Conservation (phyloP, 2,797 vertebrate genomes). For the Myoxocephalus aenaeus region DNA sequence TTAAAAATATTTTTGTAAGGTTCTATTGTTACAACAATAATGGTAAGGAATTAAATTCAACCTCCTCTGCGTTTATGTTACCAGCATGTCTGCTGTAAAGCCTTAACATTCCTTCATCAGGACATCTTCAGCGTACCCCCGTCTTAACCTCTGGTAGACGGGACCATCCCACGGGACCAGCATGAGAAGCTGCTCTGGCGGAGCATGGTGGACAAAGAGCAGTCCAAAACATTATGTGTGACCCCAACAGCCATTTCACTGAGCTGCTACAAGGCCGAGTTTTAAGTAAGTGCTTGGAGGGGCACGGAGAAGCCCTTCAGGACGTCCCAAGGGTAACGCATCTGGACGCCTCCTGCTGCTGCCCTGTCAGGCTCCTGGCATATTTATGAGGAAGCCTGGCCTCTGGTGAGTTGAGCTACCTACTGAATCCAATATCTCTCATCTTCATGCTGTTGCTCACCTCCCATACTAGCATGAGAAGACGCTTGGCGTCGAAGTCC, state of each 20-base stretch:
- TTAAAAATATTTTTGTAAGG: not conserved
- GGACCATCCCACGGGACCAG: too few relatives aligned
- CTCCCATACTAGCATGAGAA: slow-evolving; percentile 26
- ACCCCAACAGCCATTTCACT: not conserved
- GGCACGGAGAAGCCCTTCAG: slow-evolving; percentile 2
- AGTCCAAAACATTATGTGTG: not conserved
- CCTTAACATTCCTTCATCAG: not conserved
- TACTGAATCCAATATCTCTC: slow-evolving; percentile 33
- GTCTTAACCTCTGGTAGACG: not conserved
- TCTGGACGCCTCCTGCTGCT: slow-evolving; percentile 8
- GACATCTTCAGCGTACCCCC: not conserved
- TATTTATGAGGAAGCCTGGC: slow-evolving; percentile 4
- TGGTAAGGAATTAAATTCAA: not conserved
- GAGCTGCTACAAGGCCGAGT: not conserved
- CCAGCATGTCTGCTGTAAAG: not conserved
- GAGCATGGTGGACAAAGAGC: not conserved
- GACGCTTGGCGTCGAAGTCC: slow-evolving; percentile 22
- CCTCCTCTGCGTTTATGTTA: not conserved
- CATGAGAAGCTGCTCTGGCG: not conserved
- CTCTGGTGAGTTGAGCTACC: slow-evolving; percentile 23
- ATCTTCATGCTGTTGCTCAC: slow-evolving; percentile 33
- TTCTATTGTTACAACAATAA: not conserved
- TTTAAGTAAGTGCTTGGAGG: not conserved
- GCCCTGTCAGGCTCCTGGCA: slow-evolving; percentile 14
- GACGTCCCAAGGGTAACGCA: slow-evolving; percentile 9